These are phyloP conservation scores for Taenaris catops DNA, from an alignment of 2,888 invertebrate genomes.

Conservation along the genomic window DNA sequence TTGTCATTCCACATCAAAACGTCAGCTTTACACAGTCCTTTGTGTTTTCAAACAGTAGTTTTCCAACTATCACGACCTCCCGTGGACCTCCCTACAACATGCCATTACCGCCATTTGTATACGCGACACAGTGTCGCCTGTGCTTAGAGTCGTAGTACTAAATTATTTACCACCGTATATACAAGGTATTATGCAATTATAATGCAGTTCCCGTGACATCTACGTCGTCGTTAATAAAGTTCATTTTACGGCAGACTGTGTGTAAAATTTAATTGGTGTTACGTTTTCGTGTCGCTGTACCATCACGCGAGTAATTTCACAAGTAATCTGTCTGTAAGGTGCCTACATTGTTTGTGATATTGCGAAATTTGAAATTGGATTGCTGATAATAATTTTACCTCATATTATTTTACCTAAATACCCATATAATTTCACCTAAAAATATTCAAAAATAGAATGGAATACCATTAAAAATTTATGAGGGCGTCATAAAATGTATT, in stretches of 20 bases:
- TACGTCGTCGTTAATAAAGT: slow-evolving; percentile 20
- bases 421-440: too few relatives aligned
- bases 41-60: neutral
- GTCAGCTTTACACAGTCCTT: neutral
- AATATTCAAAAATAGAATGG: too few relatives aligned
- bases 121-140: slow-evolving; percentile 16
- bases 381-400: neutral
- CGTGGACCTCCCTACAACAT: slow-evolving; percentile 6
- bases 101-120: slow-evolving; percentile 5
- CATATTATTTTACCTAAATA: too few relatives aligned
- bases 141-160: slow-evolving; percentile 5
- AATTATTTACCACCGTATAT: slow-evolving; percentile 17
- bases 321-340: slow-evolving; percentile 9
- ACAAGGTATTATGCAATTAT: slow-evolving; percentile 17
- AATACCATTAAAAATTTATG: too few relatives aligned
- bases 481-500: too few relatives aligned
- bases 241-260: slow-evolving; percentile 15
- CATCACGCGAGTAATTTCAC: slow-evolving; percentile 17
- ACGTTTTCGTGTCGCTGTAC: slow-evolving; percentile 14
- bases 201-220: slow-evolving; percentile 15
- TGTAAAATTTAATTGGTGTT: slow-evolving; percentile 15
- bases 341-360: slow-evolving; percentile 2
- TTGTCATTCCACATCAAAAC: neutral
- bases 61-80: slow-evolving; percentile 6
- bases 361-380: slow-evolving; percentile 7